These are phyloP conservation scores for Chloropsis cyanopogon DNA, from an alignment of 2,113 vertebrate species.

Conservation along the genomic window DNA sequence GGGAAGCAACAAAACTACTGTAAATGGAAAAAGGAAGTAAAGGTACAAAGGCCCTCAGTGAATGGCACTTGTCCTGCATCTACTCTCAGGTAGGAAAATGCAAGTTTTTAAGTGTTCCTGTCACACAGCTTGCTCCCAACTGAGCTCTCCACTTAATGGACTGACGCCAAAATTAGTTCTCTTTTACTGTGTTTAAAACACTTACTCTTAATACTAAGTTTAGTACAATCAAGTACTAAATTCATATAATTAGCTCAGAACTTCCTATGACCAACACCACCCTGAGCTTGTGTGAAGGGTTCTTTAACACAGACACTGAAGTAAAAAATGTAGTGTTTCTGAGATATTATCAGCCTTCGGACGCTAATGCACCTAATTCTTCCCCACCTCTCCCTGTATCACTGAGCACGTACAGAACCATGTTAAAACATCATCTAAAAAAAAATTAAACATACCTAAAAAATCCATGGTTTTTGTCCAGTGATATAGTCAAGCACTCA, in stretches of 20 bases:
- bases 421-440: neutral
- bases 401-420: neutral
- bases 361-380: neutral
- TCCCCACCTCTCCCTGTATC: rapidly evolving
- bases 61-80: neutral
- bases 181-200: neutral
- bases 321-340: neutral
- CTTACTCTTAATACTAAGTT: neutral
- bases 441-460: neutral
- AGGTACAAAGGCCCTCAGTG: neutral
- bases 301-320: neutral
- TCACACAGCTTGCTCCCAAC: neutral
- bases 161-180: neutral
- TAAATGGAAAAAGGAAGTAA: neutral
- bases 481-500: neutral
- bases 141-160: neutral
- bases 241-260: neutral
- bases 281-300: neutral
- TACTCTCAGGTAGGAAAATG: neutral
- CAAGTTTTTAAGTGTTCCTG: neutral
- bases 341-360: rapidly evolving
- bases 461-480: rapidly evolving
- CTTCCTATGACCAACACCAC: neutral
- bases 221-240: neutral
- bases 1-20: neutral